Percentiles rank a stretch among this genome's conserved stretches.
Conservation (phyloP, 2,797 vertebrate genomes). For the Tokudaia tokunoshimensis region DNA sequence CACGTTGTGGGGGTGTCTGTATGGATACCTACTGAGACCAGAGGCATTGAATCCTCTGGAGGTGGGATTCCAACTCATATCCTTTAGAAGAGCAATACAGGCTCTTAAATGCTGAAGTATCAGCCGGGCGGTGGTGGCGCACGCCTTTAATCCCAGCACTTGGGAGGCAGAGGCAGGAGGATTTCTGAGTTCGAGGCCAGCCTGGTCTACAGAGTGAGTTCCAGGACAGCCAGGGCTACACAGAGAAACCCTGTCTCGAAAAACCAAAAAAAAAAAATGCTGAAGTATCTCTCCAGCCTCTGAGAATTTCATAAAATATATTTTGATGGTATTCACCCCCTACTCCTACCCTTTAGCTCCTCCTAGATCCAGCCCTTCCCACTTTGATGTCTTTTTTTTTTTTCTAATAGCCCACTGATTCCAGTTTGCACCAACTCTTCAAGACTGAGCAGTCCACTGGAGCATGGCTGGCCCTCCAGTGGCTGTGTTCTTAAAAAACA, state of each 20-base stretch:
- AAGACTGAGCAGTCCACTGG: not conserved
- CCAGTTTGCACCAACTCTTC: not conserved
- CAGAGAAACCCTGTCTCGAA: too few species aligned
- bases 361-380: not conserved
- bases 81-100: not conserved
- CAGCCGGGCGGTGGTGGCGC: too few species aligned
- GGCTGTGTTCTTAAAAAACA: too few species aligned
- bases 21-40: not conserved
- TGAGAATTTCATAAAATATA: not conserved
- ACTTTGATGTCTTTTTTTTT: not conserved
- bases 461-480: not conserved
- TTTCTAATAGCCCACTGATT: not conserved
- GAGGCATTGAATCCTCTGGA: not conserved
- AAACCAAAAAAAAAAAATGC: too few species aligned
- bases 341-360: not conserved
- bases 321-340: not conserved
- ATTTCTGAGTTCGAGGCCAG: too few species aligned
- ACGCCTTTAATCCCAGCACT: too few species aligned
- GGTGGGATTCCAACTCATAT: not conserved
- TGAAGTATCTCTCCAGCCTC: not conserved
- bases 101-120: not conserved
- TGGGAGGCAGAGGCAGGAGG: too few species aligned
- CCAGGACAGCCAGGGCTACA: too few species aligned
- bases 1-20: not conserved
- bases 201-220: too few species aligned